phyloP scores from a whole-genome alignment of 2,888 invertebrate species.

The Dimorphilus gyrociliatus region DNA sequence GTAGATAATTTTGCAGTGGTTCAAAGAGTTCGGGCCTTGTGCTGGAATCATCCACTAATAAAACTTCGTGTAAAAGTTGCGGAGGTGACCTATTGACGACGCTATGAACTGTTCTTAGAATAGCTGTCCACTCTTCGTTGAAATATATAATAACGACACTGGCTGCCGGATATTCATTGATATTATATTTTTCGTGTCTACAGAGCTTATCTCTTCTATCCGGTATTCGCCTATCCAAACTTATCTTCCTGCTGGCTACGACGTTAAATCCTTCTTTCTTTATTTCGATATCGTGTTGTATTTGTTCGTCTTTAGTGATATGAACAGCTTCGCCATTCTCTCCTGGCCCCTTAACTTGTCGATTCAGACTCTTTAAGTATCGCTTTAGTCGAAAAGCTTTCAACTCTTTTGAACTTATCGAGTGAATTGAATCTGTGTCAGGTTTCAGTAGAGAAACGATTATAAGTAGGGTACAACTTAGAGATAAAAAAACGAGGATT shows the following conservation, averaged over 20 bases:
- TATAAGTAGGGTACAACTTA: too few relatives aligned
- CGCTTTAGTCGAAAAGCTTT: too few relatives aligned
- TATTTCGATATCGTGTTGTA: conserved; percentile 48
- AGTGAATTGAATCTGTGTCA: too few relatives aligned
- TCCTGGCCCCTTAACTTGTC: conserved; percentile 31
- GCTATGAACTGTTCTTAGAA: conserved; percentile 69
- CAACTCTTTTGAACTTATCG: too few relatives aligned
- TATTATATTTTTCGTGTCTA: too few relatives aligned
- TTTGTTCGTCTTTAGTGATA: conserved; percentile 43
- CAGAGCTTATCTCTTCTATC: conserved; percentile 48
- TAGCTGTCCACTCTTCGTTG: conserved; percentile 72
- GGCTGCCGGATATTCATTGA: conserved; percentile 49
- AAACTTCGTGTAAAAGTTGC: conserved; percentile 65
- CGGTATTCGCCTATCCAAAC: conserved; percentile 60
- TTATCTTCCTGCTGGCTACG: conserved; percentile 67
- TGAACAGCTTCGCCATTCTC: conserved; percentile 24
- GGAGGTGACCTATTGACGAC: conserved; percentile 60
- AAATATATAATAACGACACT: conserved; percentile 64
- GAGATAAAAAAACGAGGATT: too few relatives aligned
- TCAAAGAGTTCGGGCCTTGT: conserved; percentile 43
- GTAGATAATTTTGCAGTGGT: conserved; percentile 46
- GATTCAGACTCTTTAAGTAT: too few relatives aligned
- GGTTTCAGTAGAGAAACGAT: too few relatives aligned
- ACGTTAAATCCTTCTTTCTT: conserved; percentile 73
- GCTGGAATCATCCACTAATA: conserved; percentile 84